These are phyloP conservation scores for Heliconius hermathena DNA, from an alignment of 1,140 invertebrate genomes.

Conservation along the genomic window DNA sequence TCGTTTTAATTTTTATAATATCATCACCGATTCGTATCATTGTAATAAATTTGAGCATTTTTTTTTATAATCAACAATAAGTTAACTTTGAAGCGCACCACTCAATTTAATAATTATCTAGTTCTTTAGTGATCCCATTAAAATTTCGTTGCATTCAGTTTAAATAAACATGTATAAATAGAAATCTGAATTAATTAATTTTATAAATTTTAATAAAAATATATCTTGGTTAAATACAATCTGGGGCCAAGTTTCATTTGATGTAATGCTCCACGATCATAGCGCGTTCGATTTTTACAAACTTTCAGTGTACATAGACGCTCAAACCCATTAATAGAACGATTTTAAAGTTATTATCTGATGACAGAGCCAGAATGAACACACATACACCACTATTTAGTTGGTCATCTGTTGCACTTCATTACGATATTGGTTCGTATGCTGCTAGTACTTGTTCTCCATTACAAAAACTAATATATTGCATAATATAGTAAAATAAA, in stretches of 20 bases:
- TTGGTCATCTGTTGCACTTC: conserved; percentile 18
- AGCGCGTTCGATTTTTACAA: not conserved
- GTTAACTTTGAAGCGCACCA: not conserved
- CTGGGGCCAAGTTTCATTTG: conserved; percentile 30
- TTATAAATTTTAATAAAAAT: conserved; percentile 20
- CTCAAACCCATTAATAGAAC: not conserved
- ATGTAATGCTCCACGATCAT: conserved; percentile 16
- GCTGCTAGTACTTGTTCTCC: conserved; percentile 12
- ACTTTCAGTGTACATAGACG: conserved; percentile 15
- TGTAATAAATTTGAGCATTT: conserved; percentile 2
- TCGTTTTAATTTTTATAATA: not conserved
- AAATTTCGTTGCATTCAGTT: not conserved
- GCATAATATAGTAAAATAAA: not conserved
- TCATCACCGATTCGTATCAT: not conserved
- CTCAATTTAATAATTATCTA: not conserved
- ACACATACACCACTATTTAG: not conserved
- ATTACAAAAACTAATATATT: not conserved
- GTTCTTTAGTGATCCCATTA: not conserved
- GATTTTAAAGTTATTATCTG: not conserved
- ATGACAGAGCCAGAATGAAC: not conserved
- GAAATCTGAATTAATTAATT: conserved; percentile 16
- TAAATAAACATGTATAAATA: conserved; percentile 10
- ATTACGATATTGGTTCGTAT: not conserved
- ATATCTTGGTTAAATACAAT: conserved; percentile 25
- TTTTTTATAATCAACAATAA: not conserved